phyloP scores from a whole-genome alignment of 37 sponge, comb jelly and placozoan species.

The Aphrocallistes beatrix region DNA sequence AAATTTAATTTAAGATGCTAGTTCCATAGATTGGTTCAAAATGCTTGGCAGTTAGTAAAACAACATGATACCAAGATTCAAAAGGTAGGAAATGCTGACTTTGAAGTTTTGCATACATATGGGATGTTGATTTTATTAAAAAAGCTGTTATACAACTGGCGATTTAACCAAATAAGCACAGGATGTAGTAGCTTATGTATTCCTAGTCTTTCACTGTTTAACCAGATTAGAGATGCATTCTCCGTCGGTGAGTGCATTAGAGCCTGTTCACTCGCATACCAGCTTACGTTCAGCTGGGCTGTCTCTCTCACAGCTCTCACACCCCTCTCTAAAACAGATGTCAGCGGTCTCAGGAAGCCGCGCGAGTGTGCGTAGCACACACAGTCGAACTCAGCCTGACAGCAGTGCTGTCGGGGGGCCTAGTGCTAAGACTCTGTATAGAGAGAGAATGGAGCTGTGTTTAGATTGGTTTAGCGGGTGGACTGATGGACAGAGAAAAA shows the following conservation, averaged over 20 bases:
- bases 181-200: no score
- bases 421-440: background rate
- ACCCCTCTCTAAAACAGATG: background rate
- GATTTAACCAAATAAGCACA: no score
- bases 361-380: background rate
- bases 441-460: conserved; percentile 10
- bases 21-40: no score
- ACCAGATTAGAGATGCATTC: no score
- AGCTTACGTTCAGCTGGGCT: background rate
- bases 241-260: background rate
- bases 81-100: no score
- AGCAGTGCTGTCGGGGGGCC: background rate
- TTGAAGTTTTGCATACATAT: no score
- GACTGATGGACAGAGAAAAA: conserved; percentile 5
- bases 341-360: background rate
- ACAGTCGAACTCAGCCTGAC: background rate
- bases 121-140: no score
- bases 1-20: no score
- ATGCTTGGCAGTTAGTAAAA: no score
- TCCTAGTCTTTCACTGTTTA: no score
- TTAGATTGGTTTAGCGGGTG: conserved; percentile 2
- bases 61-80: no score
- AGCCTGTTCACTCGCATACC: background rate
- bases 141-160: no score
- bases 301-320: background rate